phyloP scores from a whole-genome alignment of 2,797 vertebrate genomes.

The Lepus oiostolus region DNA sequence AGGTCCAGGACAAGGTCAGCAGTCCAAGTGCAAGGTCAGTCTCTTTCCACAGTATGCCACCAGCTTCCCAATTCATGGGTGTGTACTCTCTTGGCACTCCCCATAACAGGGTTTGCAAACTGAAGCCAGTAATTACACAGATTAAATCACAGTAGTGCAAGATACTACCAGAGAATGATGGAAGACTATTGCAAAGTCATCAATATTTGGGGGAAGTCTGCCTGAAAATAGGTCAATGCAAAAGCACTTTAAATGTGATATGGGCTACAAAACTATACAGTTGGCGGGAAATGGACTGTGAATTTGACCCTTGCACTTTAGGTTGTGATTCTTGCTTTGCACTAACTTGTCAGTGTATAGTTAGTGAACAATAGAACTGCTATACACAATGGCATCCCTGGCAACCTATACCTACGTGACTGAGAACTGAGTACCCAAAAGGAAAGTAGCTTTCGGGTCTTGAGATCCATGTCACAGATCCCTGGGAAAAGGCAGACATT shows the following conservation, averaged over 20 bases:
- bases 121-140: background rate
- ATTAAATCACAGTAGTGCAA: background rate
- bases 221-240: background rate
- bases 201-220: background rate
- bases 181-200: background rate
- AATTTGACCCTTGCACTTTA: background rate
- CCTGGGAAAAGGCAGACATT: background rate
- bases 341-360: background rate
- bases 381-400: background rate
- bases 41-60: background rate
- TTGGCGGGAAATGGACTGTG: background rate
- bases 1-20: background rate
- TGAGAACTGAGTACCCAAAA: background rate
- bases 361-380: background rate
- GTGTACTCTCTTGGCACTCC: background rate
- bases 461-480: background rate
- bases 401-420: background rate
- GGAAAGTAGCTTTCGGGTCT: background rate
- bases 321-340: background rate
- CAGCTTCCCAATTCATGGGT: background rate
- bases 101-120: background rate
- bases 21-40: background rate
- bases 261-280: background rate
- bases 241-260: background rate
- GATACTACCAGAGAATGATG: background rate